Evolutionary conservation across 2,888 invertebrate species (phyloP), one percentile per base, ranked within the genome.

Genomic region (Epsilonema sp.): DNA sequence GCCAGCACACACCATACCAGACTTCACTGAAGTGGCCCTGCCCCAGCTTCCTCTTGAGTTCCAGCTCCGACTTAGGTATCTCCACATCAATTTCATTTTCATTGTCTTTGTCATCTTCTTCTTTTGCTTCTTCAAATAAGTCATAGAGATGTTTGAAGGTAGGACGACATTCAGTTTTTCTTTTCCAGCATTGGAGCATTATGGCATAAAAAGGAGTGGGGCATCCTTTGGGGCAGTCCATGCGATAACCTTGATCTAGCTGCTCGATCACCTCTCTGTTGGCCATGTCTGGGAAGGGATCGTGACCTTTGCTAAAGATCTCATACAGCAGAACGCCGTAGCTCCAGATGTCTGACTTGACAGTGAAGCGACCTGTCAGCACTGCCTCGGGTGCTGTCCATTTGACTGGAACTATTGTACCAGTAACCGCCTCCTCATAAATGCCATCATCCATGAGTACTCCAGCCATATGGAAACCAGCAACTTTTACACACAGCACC

Each of bases 1-100:
- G n/a, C n/a, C n/a, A n/a, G n/a, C 31, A 64, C 67, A 61, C 58
- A 64, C 89, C 90, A 64, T 85, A 86, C 73, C 81, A 89, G 3
- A 92, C 92, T 69, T 92, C 89, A 2, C 92, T 94, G 65, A 94
- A 94, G 71, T 90, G 89, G n/a, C 94, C 94, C 56, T 84, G 81
- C 0, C 94, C 94, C 48, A 94, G 72, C 65, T 84, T 85, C 54
- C 78, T 75, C 49, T 83, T 76, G 53, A 94, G 74, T 61, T 84
- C 79, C 52, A 97, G 76, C 68, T 90, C 83, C 25, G 74, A 75
- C 44, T 90, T 73, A 37, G 85, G 82, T 58, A 94, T 92, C 70
- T 94, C 94, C 82, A n/a, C n/a, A n/a, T n/a, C n/a, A n/a, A n/a
- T n/a, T n/a, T n/a, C n/a, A n/a, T n/a, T n/a, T n/a, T n/a, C n/a